Base-by-base conservation (phyloP, 2,113 vertebrate species). In the Sinocyclocheilus rhinocerous region DNA sequence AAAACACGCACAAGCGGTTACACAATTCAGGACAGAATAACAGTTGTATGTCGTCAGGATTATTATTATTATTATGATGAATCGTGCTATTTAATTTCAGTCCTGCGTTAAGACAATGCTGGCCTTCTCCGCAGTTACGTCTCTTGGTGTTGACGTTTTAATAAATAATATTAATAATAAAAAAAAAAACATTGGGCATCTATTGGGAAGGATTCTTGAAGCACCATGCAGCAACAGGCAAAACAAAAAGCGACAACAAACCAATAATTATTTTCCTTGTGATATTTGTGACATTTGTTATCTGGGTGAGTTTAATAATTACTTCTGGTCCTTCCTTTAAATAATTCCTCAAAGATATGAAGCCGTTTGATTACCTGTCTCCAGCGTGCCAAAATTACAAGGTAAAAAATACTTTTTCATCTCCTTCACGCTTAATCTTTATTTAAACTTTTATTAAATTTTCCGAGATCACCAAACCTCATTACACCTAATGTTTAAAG, bases 371-470 rank as follows among this genome's bases (percentile, higher is more conserved):
- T 59, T 24, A 13, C 1, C 36, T 63, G 70, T 67, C 48, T 59
- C 22, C n/a, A 81, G 15, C 48, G 36, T 72, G 67, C 24, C 39
- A 72, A 26, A 59, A 85, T 77, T 59, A 36, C 0, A 22, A n/a
- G 18, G 20, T 59, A n/a, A 2, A 45, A 42, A 18, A 59, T 6
- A 80, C 77, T 12, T 81, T 86, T 85, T 61, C 77, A 86, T 86
- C 20, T 52, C 48, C 48, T 45, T 67, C 42, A 24, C 20, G 93
- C 94, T 92, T 83, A 89, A 89, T 22, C 55, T 86, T 45, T 79
- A 75, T 88, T 93, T 90, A 92, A 92, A 91, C 29, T 84, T 11
- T 26, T 15, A 45, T 52, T 45, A 69, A 2, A 61, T 36, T 83
- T 81, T 50, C 42, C 6, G 65, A 59, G 16, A 61, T 73, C 24